These are phyloP conservation scores for Lepidocolaptes lacrymiger DNA, from an alignment of 2,797 vertebrate genomes.

Conservation along the genomic window DNA sequence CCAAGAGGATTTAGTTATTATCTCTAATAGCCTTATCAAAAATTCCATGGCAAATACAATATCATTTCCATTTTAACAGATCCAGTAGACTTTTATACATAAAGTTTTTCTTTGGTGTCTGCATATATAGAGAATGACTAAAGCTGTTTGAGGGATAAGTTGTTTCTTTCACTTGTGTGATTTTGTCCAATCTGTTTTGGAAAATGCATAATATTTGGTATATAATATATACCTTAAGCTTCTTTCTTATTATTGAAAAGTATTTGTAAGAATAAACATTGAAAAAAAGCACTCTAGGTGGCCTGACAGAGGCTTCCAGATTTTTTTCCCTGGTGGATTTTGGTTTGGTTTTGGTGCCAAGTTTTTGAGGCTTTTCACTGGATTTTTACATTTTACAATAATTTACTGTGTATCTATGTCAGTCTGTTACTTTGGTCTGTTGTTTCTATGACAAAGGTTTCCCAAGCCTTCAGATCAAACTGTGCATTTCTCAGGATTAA, in stretches of 20 bases:
- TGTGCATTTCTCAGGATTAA: background rate
- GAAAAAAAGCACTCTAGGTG: background rate
- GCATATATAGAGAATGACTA: background rate
- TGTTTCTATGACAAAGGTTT: background rate
- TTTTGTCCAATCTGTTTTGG: background rate
- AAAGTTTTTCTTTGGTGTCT: background rate
- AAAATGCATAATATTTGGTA: background rate
- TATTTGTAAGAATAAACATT: background rate
- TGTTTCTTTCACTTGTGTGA: background rate
- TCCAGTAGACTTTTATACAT: background rate
- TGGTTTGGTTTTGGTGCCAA: background rate
- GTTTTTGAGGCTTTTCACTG: background rate
- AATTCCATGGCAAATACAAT: background rate
- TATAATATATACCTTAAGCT: background rate
- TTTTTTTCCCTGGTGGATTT: background rate
- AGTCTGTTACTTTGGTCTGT: background rate
- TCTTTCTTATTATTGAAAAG: background rate
- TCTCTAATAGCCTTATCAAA: constrained; percentile 8
- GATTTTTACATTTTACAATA: background rate
- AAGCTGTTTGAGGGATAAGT: background rate
- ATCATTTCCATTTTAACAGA: background rate
- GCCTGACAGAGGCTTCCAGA: background rate
- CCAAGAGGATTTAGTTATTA: background rate
- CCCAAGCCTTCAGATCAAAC: background rate
- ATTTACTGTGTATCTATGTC: background rate